Evolutionary conservation across 2,113 vertebrate genomes (phyloP).

Genomic region (Gila orcuttii): DNA sequence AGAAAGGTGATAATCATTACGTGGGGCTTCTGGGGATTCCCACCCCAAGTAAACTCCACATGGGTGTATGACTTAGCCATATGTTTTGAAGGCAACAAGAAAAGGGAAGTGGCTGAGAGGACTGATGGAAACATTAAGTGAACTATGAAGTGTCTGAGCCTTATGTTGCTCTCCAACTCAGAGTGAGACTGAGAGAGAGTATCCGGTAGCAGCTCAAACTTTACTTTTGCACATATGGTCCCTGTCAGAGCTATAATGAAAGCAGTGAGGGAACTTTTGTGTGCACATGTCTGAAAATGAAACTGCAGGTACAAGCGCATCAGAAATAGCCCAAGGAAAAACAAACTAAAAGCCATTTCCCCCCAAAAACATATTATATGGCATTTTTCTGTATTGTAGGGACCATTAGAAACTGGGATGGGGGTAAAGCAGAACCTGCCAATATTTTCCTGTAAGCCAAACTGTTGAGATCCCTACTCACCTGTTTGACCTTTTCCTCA

Average conservation of each 20-base stretch:
- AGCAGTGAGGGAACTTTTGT: constrained; percentile 15
- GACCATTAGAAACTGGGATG: not conserved
- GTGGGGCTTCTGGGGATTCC: no score
- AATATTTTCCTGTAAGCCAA: not conserved
- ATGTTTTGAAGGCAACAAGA: not conserved
- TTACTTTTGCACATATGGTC: constrained; percentile 32
- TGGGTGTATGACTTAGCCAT: not conserved
- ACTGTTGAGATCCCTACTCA: constrained; percentile 63
- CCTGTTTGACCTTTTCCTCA: constrained; percentile 98
- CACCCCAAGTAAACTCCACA: not conserved
- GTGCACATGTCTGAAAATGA: not conserved
- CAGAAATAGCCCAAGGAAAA: not conserved
- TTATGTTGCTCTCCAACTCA: constrained; percentile 46
- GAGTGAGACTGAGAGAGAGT: constrained; percentile 28
- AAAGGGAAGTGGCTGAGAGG: not conserved
- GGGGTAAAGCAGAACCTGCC: not conserved
- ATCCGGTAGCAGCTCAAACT: constrained; percentile 44
- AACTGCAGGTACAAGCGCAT: not conserved
- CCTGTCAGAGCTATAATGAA: constrained; percentile 20
- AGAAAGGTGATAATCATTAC: no score
- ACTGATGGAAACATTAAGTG: not conserved
- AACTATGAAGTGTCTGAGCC: not conserved
- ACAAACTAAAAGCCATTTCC: not conserved
- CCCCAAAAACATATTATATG: not conserved
- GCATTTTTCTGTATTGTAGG: not conserved